A percentile compares a stretch with the other conserved stretches of the same genome.
These are phyloP conservation scores for Benitochromis conjunctus DNA, from an alignment of 2,113 vertebrate species.

Conservation along the genomic window DNA sequence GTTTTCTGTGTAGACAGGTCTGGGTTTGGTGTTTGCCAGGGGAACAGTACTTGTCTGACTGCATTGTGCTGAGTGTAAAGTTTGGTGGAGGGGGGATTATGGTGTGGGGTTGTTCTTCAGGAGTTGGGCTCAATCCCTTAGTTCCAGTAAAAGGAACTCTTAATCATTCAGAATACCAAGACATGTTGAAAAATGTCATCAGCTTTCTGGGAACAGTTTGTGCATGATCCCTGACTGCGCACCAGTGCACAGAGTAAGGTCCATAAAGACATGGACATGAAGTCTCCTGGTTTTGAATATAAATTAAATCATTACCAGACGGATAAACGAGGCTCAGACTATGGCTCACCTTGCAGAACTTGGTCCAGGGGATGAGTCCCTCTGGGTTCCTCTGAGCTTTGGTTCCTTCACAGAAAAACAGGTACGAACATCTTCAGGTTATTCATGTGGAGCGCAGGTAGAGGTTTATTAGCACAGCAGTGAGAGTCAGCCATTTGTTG, in stretches of 20 bases:
- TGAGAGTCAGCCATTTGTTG: background rate
- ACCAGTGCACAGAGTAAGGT: background rate
- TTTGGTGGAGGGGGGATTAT: no score
- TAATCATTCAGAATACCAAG: background rate
- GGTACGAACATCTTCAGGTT: background rate
- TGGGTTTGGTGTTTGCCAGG: background rate
- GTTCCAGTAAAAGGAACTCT: background rate
- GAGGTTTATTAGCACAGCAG: background rate
- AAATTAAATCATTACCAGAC: background rate
- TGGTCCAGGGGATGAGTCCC: slow-evolving; percentile 88
- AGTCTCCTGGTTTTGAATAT: background rate
- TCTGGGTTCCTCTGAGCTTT: slow-evolving; percentile 75
- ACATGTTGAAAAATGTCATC: background rate
- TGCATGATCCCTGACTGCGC: fast-evolving
- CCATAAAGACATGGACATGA: background rate
- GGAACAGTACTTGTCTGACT: background rate
- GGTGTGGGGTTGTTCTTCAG: background rate
- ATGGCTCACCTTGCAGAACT: slow-evolving; percentile 90
- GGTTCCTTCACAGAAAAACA: slow-evolving; percentile 69
- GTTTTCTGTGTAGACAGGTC: background rate
- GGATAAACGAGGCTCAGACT: background rate
- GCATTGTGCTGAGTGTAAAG: background rate
- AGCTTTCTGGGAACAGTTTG: background rate
- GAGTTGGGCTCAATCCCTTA: background rate
- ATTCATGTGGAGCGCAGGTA: background rate